Conservation (phyloP, 2,888 invertebrate species). For the Eilema caniola region DNA sequence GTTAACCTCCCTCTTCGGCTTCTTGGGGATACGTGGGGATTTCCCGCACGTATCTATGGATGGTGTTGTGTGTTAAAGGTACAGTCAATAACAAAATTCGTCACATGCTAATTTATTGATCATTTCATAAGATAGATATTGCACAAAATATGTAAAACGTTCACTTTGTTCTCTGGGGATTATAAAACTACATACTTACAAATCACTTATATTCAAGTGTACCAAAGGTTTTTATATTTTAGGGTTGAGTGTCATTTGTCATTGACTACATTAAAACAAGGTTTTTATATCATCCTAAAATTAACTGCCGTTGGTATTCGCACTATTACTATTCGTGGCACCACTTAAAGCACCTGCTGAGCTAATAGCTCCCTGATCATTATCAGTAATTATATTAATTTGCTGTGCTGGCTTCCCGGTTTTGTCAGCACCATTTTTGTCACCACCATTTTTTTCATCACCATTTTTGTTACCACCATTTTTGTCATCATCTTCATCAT, state of each 20-base stretch:
- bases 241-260: not conserved
- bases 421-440: not conserved
- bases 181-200: too few species aligned
- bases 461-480: not conserved
- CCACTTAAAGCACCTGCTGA: not conserved
- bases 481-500: slow-evolving; percentile 31
- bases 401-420: slow-evolving; percentile 21
- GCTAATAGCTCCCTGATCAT: slow-evolving; percentile 16
- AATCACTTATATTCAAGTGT: too few species aligned
- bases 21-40: too few species aligned
- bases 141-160: too few species aligned
- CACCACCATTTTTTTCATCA: not conserved
- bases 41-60: too few species aligned
- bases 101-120: too few species aligned
- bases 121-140: too few species aligned
- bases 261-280: not conserved
- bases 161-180: too few species aligned
- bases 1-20: too few species aligned
- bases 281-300: not conserved
- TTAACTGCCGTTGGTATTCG: not conserved
- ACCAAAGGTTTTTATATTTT: too few species aligned
- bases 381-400: slow-evolving; percentile 41
- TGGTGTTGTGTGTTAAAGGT: too few species aligned
- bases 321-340: slow-evolving; percentile 8
- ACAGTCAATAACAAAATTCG: too few species aligned